phyloP scores from a whole-genome alignment of 30 jellyfish, hydroid and myxozoan genomes.

The Catostylus mosaicus region DNA sequence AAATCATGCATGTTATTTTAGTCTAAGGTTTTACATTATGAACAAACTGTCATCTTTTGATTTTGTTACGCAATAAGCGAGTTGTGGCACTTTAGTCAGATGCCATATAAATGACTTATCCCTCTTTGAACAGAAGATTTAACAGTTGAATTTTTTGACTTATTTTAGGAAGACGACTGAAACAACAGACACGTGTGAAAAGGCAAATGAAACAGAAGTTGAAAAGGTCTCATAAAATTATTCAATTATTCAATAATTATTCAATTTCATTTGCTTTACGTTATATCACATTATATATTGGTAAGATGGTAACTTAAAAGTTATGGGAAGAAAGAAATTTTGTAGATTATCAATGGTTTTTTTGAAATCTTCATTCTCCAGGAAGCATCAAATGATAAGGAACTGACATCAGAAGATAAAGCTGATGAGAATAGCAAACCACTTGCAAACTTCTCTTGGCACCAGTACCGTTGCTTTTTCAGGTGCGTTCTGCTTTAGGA shows the following conservation, averaged over 20 bases:
- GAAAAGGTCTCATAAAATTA: too few relatives aligned
- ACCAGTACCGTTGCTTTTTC: slow-evolving; percentile 50
- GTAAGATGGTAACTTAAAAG: too few relatives aligned
- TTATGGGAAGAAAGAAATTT: too few relatives aligned
- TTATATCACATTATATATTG: too few relatives aligned
- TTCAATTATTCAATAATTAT: too few relatives aligned
- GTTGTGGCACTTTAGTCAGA: neutral
- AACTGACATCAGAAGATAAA: neutral
- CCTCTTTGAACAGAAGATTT: neutral
- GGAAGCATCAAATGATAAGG: slow-evolving; percentile 20
- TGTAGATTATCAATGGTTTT: too few relatives aligned
- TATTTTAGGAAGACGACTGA: neutral
- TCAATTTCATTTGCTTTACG: too few relatives aligned
- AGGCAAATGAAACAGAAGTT: neutral
- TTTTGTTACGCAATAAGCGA: neutral
- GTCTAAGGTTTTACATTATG: neutral
- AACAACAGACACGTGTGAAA: neutral
- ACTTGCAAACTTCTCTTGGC: slow-evolving; percentile 22
- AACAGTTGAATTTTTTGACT: neutral
- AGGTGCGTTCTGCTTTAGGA: too few relatives aligned
- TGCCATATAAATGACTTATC: neutral
- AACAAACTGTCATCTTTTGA: neutral
- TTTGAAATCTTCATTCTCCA: neutral
- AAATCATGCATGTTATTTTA: neutral
- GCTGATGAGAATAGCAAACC: slow-evolving; percentile 1